Evolutionary conservation across 2,797 vertebrate genomes (phyloP).

Genomic region (Balearica regulorum): DNA sequence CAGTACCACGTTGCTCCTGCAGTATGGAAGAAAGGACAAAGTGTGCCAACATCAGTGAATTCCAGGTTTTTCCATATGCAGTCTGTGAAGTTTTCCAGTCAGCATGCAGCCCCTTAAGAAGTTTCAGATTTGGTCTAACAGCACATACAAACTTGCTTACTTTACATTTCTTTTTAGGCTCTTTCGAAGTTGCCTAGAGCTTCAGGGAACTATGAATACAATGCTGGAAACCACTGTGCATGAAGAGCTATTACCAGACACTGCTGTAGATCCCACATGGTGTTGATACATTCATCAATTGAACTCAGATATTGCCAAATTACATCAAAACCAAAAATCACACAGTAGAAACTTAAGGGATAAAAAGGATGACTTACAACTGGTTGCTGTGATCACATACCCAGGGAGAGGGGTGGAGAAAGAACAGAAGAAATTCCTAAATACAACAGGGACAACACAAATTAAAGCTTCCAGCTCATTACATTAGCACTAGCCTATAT

Average conservation of each 20-base stretch:
- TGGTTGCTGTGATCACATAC: not conserved
- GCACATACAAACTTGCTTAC: not conserved
- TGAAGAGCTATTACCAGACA: not conserved
- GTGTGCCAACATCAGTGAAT: not conserved
- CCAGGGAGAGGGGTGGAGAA: not conserved
- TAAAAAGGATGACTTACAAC: not conserved
- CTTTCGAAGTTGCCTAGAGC: not conserved
- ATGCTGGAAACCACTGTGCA: not conserved
- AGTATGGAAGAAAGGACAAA: not conserved
- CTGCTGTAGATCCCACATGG: not conserved
- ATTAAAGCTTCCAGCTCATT: not conserved
- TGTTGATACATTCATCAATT: not conserved
- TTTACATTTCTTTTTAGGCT: not conserved
- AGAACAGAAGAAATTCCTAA: not conserved
- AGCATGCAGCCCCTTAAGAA: not conserved
- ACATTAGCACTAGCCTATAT: not conserved
- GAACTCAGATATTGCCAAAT: not conserved
- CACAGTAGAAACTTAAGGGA: not conserved
- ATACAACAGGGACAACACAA: not conserved
- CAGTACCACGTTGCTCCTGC: not conserved
- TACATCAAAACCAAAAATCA: not conserved
- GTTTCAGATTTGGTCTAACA: not conserved
- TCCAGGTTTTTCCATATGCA: not conserved
- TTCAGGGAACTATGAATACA: not conserved
- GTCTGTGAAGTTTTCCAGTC: not conserved